phyloP scores from a whole-genome alignment of 2,888 invertebrate species.

The Allolobophora icterica region DNA sequence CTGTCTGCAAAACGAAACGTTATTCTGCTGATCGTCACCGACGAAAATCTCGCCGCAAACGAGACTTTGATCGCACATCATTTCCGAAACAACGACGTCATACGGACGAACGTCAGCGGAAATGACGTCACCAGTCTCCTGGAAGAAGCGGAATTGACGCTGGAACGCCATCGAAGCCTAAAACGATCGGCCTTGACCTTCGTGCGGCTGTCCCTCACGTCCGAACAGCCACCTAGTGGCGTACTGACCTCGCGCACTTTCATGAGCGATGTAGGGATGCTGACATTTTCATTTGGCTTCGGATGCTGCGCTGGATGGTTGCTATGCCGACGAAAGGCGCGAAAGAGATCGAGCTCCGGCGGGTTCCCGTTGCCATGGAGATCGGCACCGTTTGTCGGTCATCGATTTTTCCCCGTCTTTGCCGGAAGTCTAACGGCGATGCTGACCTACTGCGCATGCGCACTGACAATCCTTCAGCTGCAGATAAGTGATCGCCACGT shows the following conservation, averaged over 20 bases:
- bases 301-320: not conserved
- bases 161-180: not conserved
- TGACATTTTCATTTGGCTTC: not conserved
- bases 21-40: not conserved
- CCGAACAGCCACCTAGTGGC: not conserved
- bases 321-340: not conserved
- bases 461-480: not conserved
- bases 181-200: conserved; percentile 18
- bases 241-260: not conserved
- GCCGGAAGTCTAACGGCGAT: conserved; percentile 18
- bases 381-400: not conserved
- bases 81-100: conserved; percentile 19
- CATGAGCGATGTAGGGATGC: not conserved
- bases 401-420: not conserved
- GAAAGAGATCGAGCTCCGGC: not conserved
- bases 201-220: not conserved
- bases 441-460: conserved; percentile 19
- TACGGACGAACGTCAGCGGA: not conserved
- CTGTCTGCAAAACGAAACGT: not conserved
- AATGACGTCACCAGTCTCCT: not conserved
- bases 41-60: not conserved
- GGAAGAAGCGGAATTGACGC: not conserved
- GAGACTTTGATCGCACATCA: not conserved
- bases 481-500: not conserved
- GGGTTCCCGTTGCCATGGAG: conserved; percentile 24